Evolutionary conservation across 2,113 vertebrate species (phyloP), one percentile per base, ranked within the genome.

Genomic region (Syrmaticus mikado): DNA sequence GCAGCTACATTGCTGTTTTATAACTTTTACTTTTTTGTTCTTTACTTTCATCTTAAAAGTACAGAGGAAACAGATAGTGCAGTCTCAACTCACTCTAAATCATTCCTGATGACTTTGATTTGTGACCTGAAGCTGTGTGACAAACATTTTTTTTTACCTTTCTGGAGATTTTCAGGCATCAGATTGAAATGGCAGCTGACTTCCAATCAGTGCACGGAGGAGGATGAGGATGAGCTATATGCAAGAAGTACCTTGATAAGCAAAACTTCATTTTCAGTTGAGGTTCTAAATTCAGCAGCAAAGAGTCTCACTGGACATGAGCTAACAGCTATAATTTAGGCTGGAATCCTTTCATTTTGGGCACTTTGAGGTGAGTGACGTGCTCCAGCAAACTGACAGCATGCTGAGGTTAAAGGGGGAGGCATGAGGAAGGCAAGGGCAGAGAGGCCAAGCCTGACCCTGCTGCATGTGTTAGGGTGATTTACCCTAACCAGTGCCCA

Each of bases 361-460:
- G 45, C 34, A 30, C n/a, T 27, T 36, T 20, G 20, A 50, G n/a
- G 8, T 83, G 20, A 71, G 2, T 12, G n/a, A 21, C 28, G 65
- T 93, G 71, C 4, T 2, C 4, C 5, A 46, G 85, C 19, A 60
- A 15, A 11, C 34, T 58, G 48, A 4, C 6, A 40, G 83, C 24
- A 34, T 10, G 17, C 7, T 2, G 5, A 6, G 18, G 11, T 10
- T 24, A 34, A 46, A n/a, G 53, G 8, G 12, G 18, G 34, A 52
- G 34, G 8, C 6, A 1, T 1, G 11, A 40, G 27, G 28, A 75
- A 34, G 24, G 21, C 11, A 4, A 0, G 3, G 21, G 53, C 22
- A 30, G 32, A 46, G 53, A 11, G 11, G 57, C 46, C 1, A 0
- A 16, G 4, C 24, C 24, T 72, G 66, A 46, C n/a, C 17, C 41